A percentile compares a stretch with the other conserved stretches of the same genome.
Conservation (phyloP, 2,113 vertebrate species). For the Phyllostomus hastatus region DNA sequence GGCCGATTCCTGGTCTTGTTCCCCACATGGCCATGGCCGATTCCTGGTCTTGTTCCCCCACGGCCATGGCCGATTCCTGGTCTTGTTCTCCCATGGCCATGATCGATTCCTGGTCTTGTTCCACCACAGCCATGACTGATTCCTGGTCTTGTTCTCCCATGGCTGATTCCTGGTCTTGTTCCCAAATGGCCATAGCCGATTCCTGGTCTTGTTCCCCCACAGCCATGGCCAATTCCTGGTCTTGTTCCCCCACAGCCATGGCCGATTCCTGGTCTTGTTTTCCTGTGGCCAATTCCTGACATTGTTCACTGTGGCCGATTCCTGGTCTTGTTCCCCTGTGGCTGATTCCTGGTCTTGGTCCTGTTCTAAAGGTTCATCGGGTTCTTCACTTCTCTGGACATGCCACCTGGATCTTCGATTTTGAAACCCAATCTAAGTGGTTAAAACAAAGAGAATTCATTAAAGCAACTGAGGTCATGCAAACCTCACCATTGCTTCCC, state of each 20-base stretch:
- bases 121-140: neutral
- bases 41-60: neutral
- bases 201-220: neutral
- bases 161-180: neutral
- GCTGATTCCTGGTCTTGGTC: too few relatives aligned
- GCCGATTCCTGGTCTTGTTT: too few relatives aligned
- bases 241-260: too few relatives aligned
- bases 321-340: neutral
- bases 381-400: neutral
- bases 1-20: neutral
- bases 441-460: neutral
- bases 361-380: neutral
- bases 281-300: neutral
- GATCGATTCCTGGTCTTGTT: neutral
- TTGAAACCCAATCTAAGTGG: conserved; percentile 37
- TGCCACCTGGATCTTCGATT: neutral
- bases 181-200: too few relatives aligned
- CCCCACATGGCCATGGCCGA: too few relatives aligned
- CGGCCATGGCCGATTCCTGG: neutral
- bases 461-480: neutral
- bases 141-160: neutral
- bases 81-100: too few relatives aligned
- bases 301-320: neutral
- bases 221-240: too few relatives aligned
- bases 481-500: neutral